Evolutionary conservation across 2,113 vertebrate genomes (phyloP), one percentile per base, ranked within the genome.

Genomic region (Pungitius pungitius): DNA sequence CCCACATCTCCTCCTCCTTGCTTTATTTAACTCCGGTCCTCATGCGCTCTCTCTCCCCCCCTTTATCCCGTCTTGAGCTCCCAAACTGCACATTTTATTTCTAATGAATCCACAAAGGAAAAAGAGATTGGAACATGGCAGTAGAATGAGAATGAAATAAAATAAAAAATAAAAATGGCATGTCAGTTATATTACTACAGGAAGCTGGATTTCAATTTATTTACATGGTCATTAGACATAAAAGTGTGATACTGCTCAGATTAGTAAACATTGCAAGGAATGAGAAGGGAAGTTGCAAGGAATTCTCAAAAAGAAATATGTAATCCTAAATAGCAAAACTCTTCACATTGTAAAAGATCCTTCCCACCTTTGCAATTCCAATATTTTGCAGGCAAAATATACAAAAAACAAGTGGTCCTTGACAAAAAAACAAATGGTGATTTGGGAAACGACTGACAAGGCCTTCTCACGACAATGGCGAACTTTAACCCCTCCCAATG

Each of bases 61-160:
- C 24, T 54, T 76, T 30, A 54, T 75, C 35, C 27, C 43, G n/a
- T 61, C 51, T 40, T 72, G n/a, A 70, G 62, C 55, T 56, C 30
- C 27, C 24, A 33, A 70, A 63, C 35, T 59, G 30, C n/a, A 22
- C 11, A 20, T 49, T 6, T 69, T 62, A 77, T 51, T 49, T 67
- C 45, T 73, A 47, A 76, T 69, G 20, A 75, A 63, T 49, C 45
- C 26, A 43, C 4, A 3, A 14, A 39, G 58, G 15, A 17, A 58
- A 40, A 68, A 47, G 35, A 39, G 33, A 77, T 72, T 67, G 39
- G 49, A 18, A 64, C 26, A 35, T 52, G 12, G 72, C 40, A 66
- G 76, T n/a, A 37, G 30, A 58, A 37, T 55, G 8, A 8, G 6
- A 54, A 54, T 54, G 13, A 35, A 26, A n/a, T 15, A 22, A 54